Evolutionary conservation across 1,140 invertebrate genomes (phyloP).

Genomic region (Penaeus vannamei): DNA sequence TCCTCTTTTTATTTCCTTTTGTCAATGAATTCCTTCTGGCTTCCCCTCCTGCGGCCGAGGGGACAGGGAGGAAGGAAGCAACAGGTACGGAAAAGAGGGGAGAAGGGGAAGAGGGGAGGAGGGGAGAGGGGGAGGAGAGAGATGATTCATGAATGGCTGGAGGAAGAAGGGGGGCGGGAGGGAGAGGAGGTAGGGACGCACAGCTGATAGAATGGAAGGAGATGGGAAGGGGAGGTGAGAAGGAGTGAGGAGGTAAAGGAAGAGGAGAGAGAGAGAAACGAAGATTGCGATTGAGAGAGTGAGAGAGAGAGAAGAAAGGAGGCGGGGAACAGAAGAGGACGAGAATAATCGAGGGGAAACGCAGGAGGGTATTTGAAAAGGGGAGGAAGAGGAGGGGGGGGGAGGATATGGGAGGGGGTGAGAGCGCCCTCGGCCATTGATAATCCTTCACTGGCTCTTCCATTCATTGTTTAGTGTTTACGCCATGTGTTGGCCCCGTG

Average conservation of each 20-base stretch:
- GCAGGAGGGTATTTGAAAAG: neutral
- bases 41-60: too few relatives aligned
- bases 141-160: neutral
- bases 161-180: neutral
- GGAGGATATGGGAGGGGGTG: neutral
- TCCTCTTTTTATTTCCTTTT: too few relatives aligned
- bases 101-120: neutral
- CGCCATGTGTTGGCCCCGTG: conserved; percentile 21
- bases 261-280: neutral
- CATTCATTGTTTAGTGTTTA: conserved; percentile 42
- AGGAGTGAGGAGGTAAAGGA: neutral
- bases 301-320: neutral
- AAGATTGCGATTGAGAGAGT: neutral
- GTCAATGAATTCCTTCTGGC: too few relatives aligned
- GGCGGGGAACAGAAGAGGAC: neutral
- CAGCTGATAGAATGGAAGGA: neutral
- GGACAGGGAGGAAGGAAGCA: neutral
- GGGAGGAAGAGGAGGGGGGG: neutral
- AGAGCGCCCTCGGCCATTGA: neutral
- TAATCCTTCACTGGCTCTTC: conserved; percentile 20
- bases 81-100: neutral
- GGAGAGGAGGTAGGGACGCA: neutral
- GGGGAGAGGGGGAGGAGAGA: too few relatives aligned
- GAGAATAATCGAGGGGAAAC: conserved; percentile 6
- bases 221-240: too few relatives aligned